phyloP scores from a whole-genome alignment of 35 echinoderm and acorn worm species.

The Amphiura filiformis region DNA sequence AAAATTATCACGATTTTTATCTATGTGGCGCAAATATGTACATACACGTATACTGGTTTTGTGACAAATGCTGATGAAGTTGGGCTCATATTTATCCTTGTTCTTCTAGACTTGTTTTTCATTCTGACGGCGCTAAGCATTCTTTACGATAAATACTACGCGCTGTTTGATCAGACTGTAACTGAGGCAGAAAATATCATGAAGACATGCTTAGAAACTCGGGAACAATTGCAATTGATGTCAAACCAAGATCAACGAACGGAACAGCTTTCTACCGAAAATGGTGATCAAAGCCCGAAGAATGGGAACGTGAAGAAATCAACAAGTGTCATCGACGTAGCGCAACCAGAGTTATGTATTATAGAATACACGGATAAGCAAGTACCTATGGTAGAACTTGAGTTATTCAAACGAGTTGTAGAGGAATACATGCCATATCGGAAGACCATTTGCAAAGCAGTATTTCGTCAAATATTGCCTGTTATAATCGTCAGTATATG shows the following conservation, averaged over 20 bases:
- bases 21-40: background rate
- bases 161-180: background rate
- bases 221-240: background rate
- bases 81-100: background rate
- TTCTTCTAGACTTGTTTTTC: background rate
- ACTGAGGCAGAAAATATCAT: background rate
- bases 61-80: background rate
- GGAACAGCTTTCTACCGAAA: background rate
- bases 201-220: background rate
- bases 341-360: background rate
- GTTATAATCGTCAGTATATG: background rate
- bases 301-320: background rate
- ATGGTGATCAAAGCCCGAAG: background rate
- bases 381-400: background rate
- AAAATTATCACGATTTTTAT: background rate
- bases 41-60: background rate
- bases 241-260: background rate
- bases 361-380: background rate
- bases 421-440: background rate
- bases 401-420: background rate
- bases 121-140: background rate
- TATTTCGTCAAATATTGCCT: background rate
- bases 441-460: background rate
- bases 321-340: background rate
- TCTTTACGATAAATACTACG: background rate